phyloP scores from a whole-genome alignment of 64 coral and sea anemone genomes.

The Trachythela sp. region DNA sequence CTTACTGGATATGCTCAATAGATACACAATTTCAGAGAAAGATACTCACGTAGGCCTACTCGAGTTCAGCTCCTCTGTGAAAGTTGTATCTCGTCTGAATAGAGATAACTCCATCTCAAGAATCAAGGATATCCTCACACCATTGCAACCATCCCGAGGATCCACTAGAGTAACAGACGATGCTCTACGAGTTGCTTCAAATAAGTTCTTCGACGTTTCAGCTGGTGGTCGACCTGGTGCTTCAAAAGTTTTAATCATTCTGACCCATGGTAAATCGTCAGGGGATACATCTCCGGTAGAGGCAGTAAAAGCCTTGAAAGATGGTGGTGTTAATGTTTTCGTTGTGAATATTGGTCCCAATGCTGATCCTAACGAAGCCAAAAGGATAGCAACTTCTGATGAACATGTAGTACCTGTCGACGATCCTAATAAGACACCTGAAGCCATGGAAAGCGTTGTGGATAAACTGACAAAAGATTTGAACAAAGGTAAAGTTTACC shows the following conservation, averaged over 20 bases:
- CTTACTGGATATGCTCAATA: background rate
- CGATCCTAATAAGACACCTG: background rate
- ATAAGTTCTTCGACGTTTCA: background rate
- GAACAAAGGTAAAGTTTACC: background rate
- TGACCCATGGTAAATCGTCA: constrained; percentile 37
- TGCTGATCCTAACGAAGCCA: background rate
- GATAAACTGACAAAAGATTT: background rate
- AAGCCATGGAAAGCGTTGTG: background rate
- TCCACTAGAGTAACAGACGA: background rate
- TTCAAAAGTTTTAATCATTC: constrained; percentile 41
- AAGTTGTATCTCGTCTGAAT: background rate
- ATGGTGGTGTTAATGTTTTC: background rate
- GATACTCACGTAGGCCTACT: background rate
- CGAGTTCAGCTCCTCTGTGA: background rate
- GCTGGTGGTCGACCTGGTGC: constrained; percentile 26
- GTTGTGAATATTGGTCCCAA: background rate
- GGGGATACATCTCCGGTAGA: background rate
- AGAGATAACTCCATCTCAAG: background rate
- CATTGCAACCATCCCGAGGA: background rate
- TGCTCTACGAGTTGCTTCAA: background rate
- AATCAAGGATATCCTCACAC: background rate
- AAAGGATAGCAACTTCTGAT: background rate
- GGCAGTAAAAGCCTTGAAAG: background rate
- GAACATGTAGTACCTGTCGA: background rate
- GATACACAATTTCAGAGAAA: constrained; percentile 9